Evolutionary conservation across 2,888 invertebrate species (phyloP), one percentile per base, ranked within the genome.

Genomic region (Metellina segmentata): DNA sequence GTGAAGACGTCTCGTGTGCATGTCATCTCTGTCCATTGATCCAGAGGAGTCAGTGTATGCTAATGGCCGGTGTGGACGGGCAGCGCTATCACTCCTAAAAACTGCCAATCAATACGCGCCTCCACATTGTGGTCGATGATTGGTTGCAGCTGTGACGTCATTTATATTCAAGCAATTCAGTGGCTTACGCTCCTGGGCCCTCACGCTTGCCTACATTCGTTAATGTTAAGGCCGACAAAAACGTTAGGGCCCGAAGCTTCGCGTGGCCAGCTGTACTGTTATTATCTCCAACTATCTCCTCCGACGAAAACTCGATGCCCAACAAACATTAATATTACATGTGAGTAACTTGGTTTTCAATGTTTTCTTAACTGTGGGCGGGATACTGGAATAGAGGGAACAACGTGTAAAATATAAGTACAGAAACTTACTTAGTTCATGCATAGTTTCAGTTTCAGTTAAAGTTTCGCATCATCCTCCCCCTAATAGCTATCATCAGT

Each of bases 81-180:
- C 85, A 85, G 70, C 85, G 70, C 71, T 82, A 88, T 88, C 87
- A 85, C 88, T 88, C 61, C 83, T 74, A 92, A 89, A 88, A 92
- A 85, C 88, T 85, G 71, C 88, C 88, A 92, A 92, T 92, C 91
- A 92, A 92, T 92, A 92, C 81, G 85, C 79, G 88, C 85, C 88
- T 83, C 85, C 79, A 85, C 91, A 89, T 81, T 88, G 88, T 89
- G 89, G 85, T 85, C 89, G 88, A 86, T 92, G 93, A 93, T 93
- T 93, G 93, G 93, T 87, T 70, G 91, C 93, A 93, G 93, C 93
- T 93, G 93, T 90, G 88, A 92, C 91, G 91, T 92, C 91, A 90
- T 93, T 93, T 93, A 89, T 92, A 93, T 93, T 93, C 92, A 93
- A 92, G 92, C 87, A 83, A 90, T 90, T 92, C 87, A 90, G 88